phyloP scores from a whole-genome alignment of 2,797 vertebrate species.

The Merluccius polli region DNA sequence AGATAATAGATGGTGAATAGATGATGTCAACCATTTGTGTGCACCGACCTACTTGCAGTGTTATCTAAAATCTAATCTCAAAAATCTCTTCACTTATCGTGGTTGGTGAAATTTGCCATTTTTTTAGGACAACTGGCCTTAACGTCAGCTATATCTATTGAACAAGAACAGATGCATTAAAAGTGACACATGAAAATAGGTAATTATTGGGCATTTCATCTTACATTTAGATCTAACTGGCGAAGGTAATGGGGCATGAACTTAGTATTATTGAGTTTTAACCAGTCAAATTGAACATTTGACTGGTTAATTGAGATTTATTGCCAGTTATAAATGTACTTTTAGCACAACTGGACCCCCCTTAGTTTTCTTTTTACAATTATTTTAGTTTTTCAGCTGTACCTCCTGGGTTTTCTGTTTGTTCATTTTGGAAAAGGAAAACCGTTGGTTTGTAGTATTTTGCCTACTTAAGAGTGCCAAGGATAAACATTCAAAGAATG shows the following conservation, averaged over 20 bases:
- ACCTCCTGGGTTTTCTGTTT: neutral
- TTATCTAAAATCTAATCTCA: neutral
- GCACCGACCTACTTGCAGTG: neutral
- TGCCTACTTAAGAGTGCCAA: neutral
- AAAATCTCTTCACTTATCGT: neutral
- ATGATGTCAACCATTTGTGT: neutral
- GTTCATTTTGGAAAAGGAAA: neutral
- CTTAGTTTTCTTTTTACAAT: neutral
- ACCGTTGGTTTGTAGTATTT: neutral
- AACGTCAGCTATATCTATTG: neutral
- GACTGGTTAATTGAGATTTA: neutral
- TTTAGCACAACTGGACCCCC: neutral
- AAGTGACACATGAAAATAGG: neutral
- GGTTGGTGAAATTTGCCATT: neutral
- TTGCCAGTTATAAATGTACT: neutral
- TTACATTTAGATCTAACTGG: neutral
- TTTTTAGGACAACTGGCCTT: neutral
- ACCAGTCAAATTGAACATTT: neutral
- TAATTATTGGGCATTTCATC: conserved; percentile 4
- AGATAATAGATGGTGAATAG: neutral
- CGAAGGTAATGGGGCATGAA: neutral
- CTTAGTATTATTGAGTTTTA: neutral
- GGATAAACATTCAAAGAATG: neutral
- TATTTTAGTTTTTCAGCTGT: neutral
- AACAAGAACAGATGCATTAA: neutral